phyloP scores from a whole-genome alignment of 2,797 vertebrate species.

The Peromyscus melanophrys region DNA sequence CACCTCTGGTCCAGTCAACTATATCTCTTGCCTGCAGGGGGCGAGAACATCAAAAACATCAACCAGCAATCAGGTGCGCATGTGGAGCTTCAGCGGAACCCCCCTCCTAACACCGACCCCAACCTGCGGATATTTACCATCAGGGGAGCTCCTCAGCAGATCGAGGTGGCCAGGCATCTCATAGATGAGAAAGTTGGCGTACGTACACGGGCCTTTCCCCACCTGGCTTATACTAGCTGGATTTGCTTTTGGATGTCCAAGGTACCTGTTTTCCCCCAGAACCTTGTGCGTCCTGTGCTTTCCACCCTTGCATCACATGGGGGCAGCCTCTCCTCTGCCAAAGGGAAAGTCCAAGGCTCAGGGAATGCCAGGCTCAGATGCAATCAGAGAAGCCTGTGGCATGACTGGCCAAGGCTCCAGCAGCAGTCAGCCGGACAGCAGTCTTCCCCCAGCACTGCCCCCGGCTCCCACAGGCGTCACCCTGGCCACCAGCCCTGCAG shows the following conservation, averaged over 20 bases:
- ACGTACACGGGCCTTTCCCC: constrained; percentile 80
- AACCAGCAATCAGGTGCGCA: constrained; percentile 98
- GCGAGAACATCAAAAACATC: constrained; percentile 99
- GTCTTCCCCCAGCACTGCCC: constrained; percentile 28
- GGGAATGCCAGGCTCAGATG: constrained; percentile 41
- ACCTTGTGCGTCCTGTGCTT: not conserved
- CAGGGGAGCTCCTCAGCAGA: constrained; percentile 96
- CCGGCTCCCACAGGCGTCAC: not conserved
- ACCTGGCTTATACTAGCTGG: not conserved
- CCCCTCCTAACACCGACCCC: constrained; percentile 97
- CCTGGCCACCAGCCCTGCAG: constrained; percentile 60
- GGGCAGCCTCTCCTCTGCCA: not conserved
- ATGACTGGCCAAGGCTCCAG: not conserved
- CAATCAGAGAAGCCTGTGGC: constrained; percentile 40
- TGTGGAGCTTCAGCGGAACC: constrained; percentile 98
- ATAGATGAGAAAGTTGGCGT: constrained; percentile 99
- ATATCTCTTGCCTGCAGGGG: constrained; percentile 90
- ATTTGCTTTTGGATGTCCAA: constrained; percentile 29
- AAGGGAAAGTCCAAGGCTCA: constrained; percentile 38
- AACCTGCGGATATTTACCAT: constrained; percentile 97
- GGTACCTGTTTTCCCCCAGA: constrained; percentile 54
- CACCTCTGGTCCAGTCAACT: not conserved
- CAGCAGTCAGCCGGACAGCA: constrained; percentile 39
- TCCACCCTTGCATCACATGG: not conserved
- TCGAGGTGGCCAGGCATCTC: constrained; percentile 97